These are phyloP conservation scores for Cyrtonyx montezumae DNA, from an alignment of 2,113 vertebrate species.

Conservation along the genomic window DNA sequence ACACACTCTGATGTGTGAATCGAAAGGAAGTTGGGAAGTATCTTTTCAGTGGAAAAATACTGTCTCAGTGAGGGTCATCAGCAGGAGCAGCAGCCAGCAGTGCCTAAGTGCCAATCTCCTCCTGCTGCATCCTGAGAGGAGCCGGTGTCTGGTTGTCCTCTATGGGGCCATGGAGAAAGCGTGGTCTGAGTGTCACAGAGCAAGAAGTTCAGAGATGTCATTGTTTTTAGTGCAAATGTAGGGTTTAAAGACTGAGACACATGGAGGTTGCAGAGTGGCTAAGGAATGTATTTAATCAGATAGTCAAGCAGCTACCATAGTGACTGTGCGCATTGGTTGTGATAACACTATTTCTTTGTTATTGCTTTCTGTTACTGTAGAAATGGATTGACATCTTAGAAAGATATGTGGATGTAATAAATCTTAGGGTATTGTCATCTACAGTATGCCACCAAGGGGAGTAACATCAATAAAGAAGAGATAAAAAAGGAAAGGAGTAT, in stretches of 20 bases:
- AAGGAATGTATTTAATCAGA: background rate
- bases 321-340: background rate
- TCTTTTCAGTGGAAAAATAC: slow-evolving; percentile 30
- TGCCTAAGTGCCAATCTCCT: background rate
- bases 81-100: background rate
- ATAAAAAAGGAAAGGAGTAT: background rate
- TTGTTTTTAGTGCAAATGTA: background rate
- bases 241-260: background rate
- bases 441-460: background rate
- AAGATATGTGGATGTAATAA: background rate
- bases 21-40: background rate
- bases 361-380: background rate
- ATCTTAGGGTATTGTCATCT: background rate
- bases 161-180: background rate
- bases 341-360: background rate
- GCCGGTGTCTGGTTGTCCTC: background rate
- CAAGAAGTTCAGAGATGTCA: background rate
- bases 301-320: background rate
- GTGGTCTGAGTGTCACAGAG: accelerated
- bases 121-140: accelerated
- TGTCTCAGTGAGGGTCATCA: background rate
- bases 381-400: background rate
- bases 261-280: background rate
- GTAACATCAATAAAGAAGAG: background rate
- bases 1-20: background rate